Conservation (phyloP, 2,113 vertebrate genomes). For the Promerops cafer region DNA sequence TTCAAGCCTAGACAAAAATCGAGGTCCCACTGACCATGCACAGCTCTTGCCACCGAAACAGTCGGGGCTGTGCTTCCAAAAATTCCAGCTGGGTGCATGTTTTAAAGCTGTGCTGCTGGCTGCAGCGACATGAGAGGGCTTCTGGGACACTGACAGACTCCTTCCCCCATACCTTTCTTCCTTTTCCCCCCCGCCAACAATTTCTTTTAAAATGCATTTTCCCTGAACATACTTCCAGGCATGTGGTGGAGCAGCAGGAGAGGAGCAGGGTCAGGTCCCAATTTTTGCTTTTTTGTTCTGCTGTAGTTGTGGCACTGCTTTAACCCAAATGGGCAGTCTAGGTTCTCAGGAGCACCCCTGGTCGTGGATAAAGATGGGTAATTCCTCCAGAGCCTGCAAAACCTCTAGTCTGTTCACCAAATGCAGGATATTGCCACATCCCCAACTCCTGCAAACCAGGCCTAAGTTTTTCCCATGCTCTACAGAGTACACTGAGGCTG, state of each 20-base stretch:
- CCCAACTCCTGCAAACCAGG: background rate
- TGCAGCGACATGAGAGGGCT: background rate
- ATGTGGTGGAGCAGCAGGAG: fast-evolving
- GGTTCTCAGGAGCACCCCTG: background rate
- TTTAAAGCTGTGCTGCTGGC: background rate
- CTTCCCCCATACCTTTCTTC: fast-evolving
- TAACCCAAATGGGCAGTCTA: background rate
- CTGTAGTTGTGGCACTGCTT: background rate
- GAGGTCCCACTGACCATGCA: background rate
- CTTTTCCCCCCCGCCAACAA: fast-evolving
- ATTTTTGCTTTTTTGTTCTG: background rate
- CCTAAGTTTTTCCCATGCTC: background rate
- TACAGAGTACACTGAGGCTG: background rate
- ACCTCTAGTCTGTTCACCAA: background rate
- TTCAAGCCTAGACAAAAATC: background rate
- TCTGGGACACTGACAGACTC: background rate
- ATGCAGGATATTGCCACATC: fast-evolving
- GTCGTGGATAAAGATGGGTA: background rate
- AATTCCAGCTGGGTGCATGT: background rate
- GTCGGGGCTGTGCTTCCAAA: background rate
- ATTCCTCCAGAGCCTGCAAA: background rate
- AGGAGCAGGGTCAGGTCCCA: fast-evolving
- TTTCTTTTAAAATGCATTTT: background rate
- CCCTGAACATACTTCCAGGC: background rate
- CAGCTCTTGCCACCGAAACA: background rate